Base-by-base conservation (phyloP, 1,140 invertebrate genomes). In the Penaeus indicus region DNA sequence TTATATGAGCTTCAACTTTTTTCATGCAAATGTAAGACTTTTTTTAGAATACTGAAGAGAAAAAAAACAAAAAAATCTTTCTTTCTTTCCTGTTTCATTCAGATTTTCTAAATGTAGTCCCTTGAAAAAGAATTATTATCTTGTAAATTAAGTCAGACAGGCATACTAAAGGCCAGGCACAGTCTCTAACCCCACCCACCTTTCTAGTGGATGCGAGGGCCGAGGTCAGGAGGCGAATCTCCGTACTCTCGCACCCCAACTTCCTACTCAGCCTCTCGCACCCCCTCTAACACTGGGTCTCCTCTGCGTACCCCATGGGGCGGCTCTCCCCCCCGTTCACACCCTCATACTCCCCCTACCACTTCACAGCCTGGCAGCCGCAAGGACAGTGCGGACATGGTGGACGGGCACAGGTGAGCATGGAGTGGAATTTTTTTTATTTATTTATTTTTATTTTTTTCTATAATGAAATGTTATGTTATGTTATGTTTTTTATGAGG, bases 121-220 rank as follows among this genome's bases (percentile, higher is more conserved):
- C 54, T 8, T 16, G 10, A 54, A 54, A 54, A 54, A 2, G 11
- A 54, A 54, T 11, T 13, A 10, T 54, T 10, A 54, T 54, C 11
- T 54, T 13, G 54, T 54, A 54, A 13, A 13, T 16, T 54, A 54
- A 54, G 54, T 54, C 54, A 54, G 54, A 54, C 54, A 54, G 54
- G 54, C 54, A 54, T 54, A 16, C 54, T 54, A 13, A 54, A 54
- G 54, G 16, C 54, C 54, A 54, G 11, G 54, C 54, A 54, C 54
- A 54, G 54, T 54, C 54, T 13, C 54, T 54, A 54, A 54, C 54
- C 54, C 16, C 54, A 75, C 47, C 22, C 22, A 47, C 47, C 77
- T 11, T 85, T 89, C 18, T 42, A 90, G 89, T 91, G 90, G 90
- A 91, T 91, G 90, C 82, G 89, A 63, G 89, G 88, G 32, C 80